Evolutionary conservation across 2,888 invertebrate species (phyloP), one percentile per base, ranked within the genome.

Genomic region (Ceriagrion tenellum): DNA sequence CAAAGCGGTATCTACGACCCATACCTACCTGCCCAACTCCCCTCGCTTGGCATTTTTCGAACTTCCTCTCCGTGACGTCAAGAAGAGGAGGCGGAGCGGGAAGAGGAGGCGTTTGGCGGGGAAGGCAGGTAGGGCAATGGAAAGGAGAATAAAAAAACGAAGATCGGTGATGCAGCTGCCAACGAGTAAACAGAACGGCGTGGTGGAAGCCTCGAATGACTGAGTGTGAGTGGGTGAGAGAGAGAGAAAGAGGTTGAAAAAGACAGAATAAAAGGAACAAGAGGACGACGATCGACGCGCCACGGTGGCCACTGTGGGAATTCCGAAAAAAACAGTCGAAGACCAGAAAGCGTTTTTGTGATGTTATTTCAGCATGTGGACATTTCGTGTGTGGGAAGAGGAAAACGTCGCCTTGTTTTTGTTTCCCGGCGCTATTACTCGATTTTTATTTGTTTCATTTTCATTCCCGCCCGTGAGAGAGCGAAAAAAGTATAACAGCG

Each of bases 61-160:
- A 69, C 40, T 81, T 63, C 93, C 69, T 93, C 18, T 47, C 63
- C 93, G 93, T 93, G 93, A 93, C 69, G 93, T 69, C 47, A 47
- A 69, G 69, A 40, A 74, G 47, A 26, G 81, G 20, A 13, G 59
- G 59, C 12, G 47, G 2, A 8, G 47, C 8, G 47, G 47, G 47
- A 8, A n/a, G 30, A 26, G 23, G 26, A n/a, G n/a, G 8, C 8
- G 90, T n/a, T 10, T 10, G 55, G 59, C 13, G 81, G 81, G 81
- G 18, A 18, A 35, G 81, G 81, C 35, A 81, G 81, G 16, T 30
- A 30, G 30, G 12, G 81, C 69, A 35, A n/a, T 12, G 30, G 12
- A 16, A 13, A 81, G 81, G n/a, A 16, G 35, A 16, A 81, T 4
- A 16, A 35, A 20, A 35, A 13, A 26, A 18, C 20, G 20, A 40